phyloP scores from a whole-genome alignment of 2,113 vertebrate species.

The Trogon melanurus region DNA sequence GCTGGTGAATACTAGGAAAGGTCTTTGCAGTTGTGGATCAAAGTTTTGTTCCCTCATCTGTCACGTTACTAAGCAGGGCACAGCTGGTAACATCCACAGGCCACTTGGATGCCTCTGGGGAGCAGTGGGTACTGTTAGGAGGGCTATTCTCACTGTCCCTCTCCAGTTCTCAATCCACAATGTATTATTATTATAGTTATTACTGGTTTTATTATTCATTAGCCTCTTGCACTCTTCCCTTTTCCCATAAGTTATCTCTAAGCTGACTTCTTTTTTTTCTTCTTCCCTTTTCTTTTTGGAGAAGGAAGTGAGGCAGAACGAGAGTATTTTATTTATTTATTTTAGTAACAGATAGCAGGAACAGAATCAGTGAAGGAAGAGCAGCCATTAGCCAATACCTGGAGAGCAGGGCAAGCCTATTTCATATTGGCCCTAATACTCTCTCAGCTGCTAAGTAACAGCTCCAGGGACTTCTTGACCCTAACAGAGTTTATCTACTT shows the following conservation, averaged over 20 bases:
- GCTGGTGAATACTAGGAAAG: not conserved
- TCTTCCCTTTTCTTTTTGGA: not conserved
- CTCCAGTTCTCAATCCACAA: not conserved
- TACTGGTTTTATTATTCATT: not conserved
- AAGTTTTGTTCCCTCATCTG: not conserved
- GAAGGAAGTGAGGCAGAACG: not conserved
- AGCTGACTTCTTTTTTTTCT: not conserved
- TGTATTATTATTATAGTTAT: not conserved
- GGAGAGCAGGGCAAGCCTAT: not conserved
- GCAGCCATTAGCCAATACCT: not conserved
- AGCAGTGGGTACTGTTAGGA: not conserved
- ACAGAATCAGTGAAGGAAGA: not conserved
- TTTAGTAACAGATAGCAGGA: not conserved
- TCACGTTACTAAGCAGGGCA: not conserved
- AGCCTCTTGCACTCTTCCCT: fast-evolving
- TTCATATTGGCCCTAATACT: not conserved
- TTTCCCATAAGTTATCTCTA: not conserved
- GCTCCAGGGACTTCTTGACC: not conserved
- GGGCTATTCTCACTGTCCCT: not conserved
- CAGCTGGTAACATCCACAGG: not conserved
- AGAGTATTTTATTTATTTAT: not conserved
- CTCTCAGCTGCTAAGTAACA: not conserved
- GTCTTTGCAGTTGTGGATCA: not conserved
- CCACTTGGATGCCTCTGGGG: not conserved
- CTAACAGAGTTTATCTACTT: not conserved